Conservation (phyloP, 2,888 invertebrate genomes). For the Portevinia maculata region DNA sequence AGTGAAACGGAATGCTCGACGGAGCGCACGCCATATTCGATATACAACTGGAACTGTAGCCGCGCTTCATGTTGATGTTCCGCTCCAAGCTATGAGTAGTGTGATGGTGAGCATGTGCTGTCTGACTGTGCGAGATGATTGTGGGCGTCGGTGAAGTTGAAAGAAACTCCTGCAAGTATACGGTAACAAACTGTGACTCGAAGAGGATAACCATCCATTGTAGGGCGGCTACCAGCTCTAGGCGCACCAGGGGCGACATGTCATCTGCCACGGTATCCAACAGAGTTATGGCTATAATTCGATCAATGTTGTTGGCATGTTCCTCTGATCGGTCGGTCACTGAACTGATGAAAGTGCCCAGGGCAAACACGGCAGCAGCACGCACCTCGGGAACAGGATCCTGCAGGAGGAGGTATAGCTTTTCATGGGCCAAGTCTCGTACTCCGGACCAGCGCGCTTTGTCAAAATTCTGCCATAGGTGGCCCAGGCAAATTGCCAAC, state of each 20-base stretch:
- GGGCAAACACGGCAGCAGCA: constrained; percentile 96
- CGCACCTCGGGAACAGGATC: constrained; percentile 95
- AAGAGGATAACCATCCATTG: constrained; percentile 94
- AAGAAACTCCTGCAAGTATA: constrained; percentile 86
- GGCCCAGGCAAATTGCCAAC: constrained; percentile 95
- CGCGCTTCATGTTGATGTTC: constrained; percentile 84
- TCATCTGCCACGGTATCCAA: constrained; percentile 90
- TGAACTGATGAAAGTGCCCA: constrained; percentile 96
- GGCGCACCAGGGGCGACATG: constrained; percentile 94
- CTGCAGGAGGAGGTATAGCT: constrained; percentile 90
- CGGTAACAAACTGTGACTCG: constrained; percentile 93
- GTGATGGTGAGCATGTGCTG: constrained; percentile 73
- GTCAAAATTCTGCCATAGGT: constrained; percentile 95
- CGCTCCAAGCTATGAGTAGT: constrained; percentile 83
- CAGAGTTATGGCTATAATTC: constrained; percentile 94
- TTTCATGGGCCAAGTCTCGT: constrained; percentile 97
- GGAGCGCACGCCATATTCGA: constrained; percentile 82
- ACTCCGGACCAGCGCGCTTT: constrained; percentile 97
- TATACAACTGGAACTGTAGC: constrained; percentile 88
- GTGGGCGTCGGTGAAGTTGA: constrained; percentile 75
- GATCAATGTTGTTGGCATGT: constrained; percentile 97
- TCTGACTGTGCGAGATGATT: constrained; percentile 61
- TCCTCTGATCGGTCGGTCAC: constrained; percentile 93
- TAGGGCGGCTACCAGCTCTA: constrained; percentile 93
- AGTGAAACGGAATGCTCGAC: constrained; percentile 82